Base-by-base conservation (phyloP, 2,113 vertebrate genomes). In the Cnemophilus loriae region DNA sequence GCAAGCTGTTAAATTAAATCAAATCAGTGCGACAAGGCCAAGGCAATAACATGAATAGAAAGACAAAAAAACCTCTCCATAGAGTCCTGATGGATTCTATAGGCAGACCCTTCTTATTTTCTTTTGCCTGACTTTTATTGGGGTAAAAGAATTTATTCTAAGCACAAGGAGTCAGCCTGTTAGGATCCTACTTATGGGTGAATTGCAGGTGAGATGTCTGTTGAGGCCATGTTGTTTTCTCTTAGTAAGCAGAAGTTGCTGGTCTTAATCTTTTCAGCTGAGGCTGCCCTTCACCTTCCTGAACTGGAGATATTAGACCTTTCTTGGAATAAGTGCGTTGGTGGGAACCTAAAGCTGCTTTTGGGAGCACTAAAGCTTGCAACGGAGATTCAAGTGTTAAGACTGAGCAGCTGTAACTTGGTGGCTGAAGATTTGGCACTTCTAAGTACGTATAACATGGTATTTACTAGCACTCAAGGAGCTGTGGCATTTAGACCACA, bases 311-410 rank as follows among this genome's bases (percentile, higher is more conserved):
- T 89, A 28, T 77, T 99, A 93, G 97, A 98, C 89, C 96, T 99
- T 67, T 99, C 99, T 84, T 99, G 99, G 99, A 98, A 98, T 97
- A 99, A 99, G 86, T 98, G 98, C 93, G 98, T 99, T 68, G 98
- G 98, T 22, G 98, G 98, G 52, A 99, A 97, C 82, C 91, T 99
- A 89, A 94, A 97, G 52, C 94, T 98, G 92, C 98, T 99, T 90
- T 97, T 98, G 88, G 98, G 98, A 53, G 97, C 95, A 3, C 75
- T 99, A 75, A 98, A 98, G 95, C 96, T 96, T 46, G 96, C 97
- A 13, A 75, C 86, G 13, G 69, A 91, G 79, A 98, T 99, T 82
- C 96, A 93, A 87, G 98, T 98, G 91, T 98, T 99, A 87, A 97
- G 97, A 89, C 98, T 99, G 97, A 98, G 98, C 98, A 99, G 99